A percentile compares a stretch with the other conserved stretches of the same genome.
Conservation (phyloP, 2,888 invertebrate species). For the Rhagophthalmus giganteus region DNA sequence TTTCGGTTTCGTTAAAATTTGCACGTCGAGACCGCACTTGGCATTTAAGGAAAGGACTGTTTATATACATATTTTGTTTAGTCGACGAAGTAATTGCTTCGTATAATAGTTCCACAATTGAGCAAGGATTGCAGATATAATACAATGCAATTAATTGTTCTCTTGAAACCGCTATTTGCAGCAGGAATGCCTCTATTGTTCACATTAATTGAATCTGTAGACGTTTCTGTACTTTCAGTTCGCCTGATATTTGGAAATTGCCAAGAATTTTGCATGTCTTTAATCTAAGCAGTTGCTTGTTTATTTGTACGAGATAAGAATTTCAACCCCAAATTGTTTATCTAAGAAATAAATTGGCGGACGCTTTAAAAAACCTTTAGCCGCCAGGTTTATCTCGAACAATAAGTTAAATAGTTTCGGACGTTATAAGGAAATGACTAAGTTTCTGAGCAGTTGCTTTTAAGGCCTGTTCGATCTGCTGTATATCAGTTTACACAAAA, state of each 20-base stretch:
- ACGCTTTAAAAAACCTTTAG: conserved; percentile 2
- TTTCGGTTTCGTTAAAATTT: no score
- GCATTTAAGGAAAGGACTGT: no score
- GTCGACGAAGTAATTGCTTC: no score
- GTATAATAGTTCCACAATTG: no score
- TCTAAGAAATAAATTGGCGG: conserved; percentile 1
- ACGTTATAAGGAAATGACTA: conserved; percentile 5
- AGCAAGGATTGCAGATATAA: conserved; percentile 29
- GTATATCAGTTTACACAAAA: conserved; percentile 16
- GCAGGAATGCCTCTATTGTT: conserved; percentile 50
- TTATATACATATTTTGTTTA: no score
- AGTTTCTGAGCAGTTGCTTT: conserved; percentile 8
- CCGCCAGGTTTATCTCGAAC: background rate
- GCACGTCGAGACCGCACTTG: no score
- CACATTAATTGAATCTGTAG: conserved; percentile 48
- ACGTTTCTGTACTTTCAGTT: conserved; percentile 26
- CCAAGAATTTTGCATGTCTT: conserved; percentile 25
- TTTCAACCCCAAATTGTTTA: conserved; percentile 4
- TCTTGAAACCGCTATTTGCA: conserved; percentile 49
- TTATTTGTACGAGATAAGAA: conserved; percentile 3
- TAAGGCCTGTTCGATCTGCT: background rate
- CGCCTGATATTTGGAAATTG: conserved; percentile 19
- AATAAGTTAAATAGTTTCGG: background rate
- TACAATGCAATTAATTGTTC: conserved; percentile 42
- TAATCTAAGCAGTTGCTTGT: conserved; percentile 6